phyloP scores from a whole-genome alignment of 2,113 vertebrate genomes.

The Caloenas nicobarica region DNA sequence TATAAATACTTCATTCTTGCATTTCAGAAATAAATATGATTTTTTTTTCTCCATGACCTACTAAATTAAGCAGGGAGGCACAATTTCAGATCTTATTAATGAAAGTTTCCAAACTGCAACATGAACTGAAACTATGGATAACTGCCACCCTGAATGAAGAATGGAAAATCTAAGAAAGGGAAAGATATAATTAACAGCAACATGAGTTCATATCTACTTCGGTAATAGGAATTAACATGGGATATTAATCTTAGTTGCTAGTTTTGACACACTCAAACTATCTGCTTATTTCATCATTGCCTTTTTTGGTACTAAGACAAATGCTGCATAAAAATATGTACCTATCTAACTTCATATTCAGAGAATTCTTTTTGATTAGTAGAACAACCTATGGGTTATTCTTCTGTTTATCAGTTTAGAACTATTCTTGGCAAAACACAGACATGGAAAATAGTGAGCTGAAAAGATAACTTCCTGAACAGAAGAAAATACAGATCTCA shows the following conservation, averaged over 20 bases:
- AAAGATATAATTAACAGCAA: background rate
- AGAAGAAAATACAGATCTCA: background rate
- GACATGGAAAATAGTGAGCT: background rate
- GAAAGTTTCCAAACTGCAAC: background rate
- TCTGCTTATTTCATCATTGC: slow-evolving; percentile 3
- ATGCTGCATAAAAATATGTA: background rate
- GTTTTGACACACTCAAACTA: background rate
- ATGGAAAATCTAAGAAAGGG: background rate
- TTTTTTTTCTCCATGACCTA: background rate
- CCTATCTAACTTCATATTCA: background rate
- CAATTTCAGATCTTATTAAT: slow-evolving; percentile 7
- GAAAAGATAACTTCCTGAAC: background rate
- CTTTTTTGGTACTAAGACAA: slow-evolving; percentile 17
- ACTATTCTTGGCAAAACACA: background rate
- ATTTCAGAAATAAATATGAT: background rate
- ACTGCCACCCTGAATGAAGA: background rate
- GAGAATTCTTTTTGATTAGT: background rate
- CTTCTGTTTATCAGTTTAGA: background rate
- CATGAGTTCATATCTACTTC: background rate
- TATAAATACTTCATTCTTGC: background rate
- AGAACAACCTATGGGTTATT: background rate
- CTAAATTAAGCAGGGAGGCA: background rate
- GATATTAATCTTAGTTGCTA: background rate
- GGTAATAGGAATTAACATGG: background rate
- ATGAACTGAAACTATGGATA: background rate